These are phyloP conservation scores for Mystacornis crossleyi DNA, from an alignment of 2,113 vertebrate genomes.

Conservation along the genomic window DNA sequence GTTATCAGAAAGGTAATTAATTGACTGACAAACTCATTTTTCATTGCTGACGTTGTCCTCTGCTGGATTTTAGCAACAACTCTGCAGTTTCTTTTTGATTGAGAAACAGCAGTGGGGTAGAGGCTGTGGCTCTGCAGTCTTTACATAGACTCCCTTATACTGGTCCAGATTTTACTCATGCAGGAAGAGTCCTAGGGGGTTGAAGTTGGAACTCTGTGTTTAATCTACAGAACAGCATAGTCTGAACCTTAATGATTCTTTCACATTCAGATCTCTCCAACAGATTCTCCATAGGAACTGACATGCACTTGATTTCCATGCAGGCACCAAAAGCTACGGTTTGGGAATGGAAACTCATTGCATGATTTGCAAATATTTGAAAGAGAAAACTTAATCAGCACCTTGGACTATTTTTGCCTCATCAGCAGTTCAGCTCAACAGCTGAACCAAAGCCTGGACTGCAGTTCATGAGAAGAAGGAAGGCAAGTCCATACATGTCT, in stretches of 20 bases:
- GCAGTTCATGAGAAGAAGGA: background rate
- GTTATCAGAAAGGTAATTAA: background rate
- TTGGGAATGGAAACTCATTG: background rate
- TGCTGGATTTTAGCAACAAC: background rate
- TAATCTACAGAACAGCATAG: background rate
- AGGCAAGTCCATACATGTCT: background rate
- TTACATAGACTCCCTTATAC: background rate
- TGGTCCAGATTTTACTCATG: background rate
- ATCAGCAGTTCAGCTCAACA: background rate
- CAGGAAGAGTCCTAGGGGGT: background rate
- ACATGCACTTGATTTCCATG: background rate
- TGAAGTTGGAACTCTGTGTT: background rate
- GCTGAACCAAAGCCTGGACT: background rate
- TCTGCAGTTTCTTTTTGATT: background rate
- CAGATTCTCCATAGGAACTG: background rate
- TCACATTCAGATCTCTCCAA: background rate
- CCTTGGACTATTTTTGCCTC: background rate
- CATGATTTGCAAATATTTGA: background rate
- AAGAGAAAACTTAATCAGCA: background rate
- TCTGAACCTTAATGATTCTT: background rate
- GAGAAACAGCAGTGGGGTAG: background rate
- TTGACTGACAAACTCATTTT: background rate
- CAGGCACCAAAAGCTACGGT: background rate
- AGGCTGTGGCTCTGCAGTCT: background rate
- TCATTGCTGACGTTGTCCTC: background rate